A percentile compares a stretch with the other conserved stretches of the same genome.
Evolutionary conservation across 2,888 invertebrate species (phyloP).

Genomic region (Endomychus coccineus): DNA sequence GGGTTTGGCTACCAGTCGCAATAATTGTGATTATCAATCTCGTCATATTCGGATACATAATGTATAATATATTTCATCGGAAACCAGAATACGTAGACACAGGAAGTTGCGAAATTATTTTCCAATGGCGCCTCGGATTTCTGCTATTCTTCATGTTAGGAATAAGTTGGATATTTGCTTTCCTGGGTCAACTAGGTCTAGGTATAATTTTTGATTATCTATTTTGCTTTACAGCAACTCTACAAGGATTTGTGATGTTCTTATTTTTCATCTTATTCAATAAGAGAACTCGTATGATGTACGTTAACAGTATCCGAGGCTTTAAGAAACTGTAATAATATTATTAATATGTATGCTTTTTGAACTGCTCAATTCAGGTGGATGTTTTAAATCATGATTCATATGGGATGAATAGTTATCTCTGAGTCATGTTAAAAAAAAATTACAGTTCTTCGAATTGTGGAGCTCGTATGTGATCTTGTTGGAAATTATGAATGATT

Average conservation of each 20-base stretch:
- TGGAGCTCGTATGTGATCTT: no score
- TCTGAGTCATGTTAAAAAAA: no score
- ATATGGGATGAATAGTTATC: no score
- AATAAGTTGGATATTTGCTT: conserved; percentile 54
- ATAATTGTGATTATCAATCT: conserved; percentile 50
- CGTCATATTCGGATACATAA: conserved; percentile 51
- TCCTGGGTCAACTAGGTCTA: conserved; percentile 42
- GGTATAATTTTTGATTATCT: conserved; percentile 41
- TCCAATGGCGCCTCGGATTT: conserved; percentile 52
- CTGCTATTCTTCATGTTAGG: conserved; percentile 56
- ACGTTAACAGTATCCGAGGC: conserved; percentile 1
- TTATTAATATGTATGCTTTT: background rate
- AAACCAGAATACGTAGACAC: conserved; percentile 30
- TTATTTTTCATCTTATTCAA: conserved; percentile 54
- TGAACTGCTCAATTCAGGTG: no score
- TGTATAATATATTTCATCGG: conserved; percentile 46
- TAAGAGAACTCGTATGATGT: conserved; percentile 45
- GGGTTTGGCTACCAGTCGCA: conserved; percentile 50
- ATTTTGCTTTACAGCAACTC: conserved; percentile 49
- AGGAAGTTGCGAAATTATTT: conserved; percentile 42
- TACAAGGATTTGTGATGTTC: conserved; percentile 56
- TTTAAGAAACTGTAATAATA: background rate
- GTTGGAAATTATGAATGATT: no score
- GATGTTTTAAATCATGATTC: no score
- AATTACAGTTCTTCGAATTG: no score